Evolutionary conservation across 2,888 invertebrate species (phyloP), one percentile per base, ranked within the genome.

Genomic region (Lithosia quadra): DNA sequence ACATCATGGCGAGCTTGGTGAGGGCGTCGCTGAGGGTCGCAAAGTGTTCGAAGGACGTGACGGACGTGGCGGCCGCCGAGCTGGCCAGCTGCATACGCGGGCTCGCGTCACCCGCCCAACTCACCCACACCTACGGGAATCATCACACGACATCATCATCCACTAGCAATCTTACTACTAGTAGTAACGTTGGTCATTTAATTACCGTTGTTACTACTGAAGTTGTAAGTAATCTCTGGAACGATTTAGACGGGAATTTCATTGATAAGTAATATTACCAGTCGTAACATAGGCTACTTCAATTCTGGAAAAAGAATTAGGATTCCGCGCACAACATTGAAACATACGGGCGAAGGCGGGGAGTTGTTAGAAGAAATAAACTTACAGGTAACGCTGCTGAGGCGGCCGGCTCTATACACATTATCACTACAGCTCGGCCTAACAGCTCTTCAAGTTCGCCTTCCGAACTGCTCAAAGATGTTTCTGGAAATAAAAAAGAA

Each of bases 351-450:
- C n/a, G n/a, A n/a, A n/a, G n/a, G n/a, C n/a, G n/a, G n/a, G n/a
- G n/a, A n/a, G n/a, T n/a, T n/a, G n/a, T n/a, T n/a, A n/a, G n/a
- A 56, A 22, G 49, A 13, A 61, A 21, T 7, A 53, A 49, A 69
- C 77, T 81, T 66, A 93, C 93, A 43, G 91, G 90, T 61, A 91
- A 65, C 0, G 88, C 91, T 1, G 74, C 75, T 2, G 85, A 68
- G 2, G 90, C 91, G 0, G 91, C 91, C 0, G 92, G 91, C 63
- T 93, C 92, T 69, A 90, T 82, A 65, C 92, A 91, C 88, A 92
- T 83, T 24, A 91, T 79, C n/a, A 88, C 83, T 9, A 88, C 72
- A 0, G 92, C 91, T 0, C 93, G 90, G 34, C 84, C 76, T 11
- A 94, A 71, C 33, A 93, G 65, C 28, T 90, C 90, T 59, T 90